These are phyloP conservation scores for Pyrochroa serraticornis DNA, from an alignment of 2,888 invertebrate species.

Conservation along the genomic window DNA sequence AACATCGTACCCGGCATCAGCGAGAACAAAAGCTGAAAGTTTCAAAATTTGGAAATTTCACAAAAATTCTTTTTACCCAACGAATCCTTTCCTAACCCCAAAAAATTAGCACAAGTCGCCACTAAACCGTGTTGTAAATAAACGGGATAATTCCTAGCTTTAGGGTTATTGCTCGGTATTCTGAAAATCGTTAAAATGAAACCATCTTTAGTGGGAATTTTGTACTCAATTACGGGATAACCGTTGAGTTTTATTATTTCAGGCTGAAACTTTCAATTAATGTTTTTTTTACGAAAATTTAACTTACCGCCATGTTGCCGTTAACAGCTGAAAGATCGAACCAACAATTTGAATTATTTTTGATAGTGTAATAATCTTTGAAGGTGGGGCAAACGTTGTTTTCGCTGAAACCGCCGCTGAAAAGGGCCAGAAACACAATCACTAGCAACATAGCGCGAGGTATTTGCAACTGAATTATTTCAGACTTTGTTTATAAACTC, in stretches of 20 bases:
- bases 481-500: slow-evolving; percentile 29
- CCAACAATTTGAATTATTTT: slow-evolving; percentile 53
- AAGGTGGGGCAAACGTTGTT: slow-evolving; percentile 55
- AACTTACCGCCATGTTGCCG: slow-evolving; percentile 46
- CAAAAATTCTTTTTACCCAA: slow-evolving; percentile 41
- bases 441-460: slow-evolving; percentile 18
- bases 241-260: slow-evolving; percentile 57
- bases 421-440: slow-evolving; percentile 15
- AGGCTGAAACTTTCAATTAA: slow-evolving; percentile 50
- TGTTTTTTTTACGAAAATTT: neutral
- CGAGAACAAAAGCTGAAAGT: slow-evolving; percentile 56
- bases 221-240: slow-evolving; percentile 57
- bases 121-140: slow-evolving; percentile 54
- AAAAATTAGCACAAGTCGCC: slow-evolving; percentile 48
- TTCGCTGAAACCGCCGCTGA: slow-evolving; percentile 18
- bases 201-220: slow-evolving; percentile 59
- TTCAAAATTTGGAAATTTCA: neutral
- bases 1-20: slow-evolving; percentile 62
- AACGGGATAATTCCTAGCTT: slow-evolving; percentile 45
- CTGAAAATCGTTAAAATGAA: slow-evolving; percentile 59
- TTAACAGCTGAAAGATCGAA: slow-evolving; percentile 50
- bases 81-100: slow-evolving; percentile 50
- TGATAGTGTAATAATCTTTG: slow-evolving; percentile 51
- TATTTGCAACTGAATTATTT: slow-evolving; percentile 20
- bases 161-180: slow-evolving; percentile 49